These are phyloP conservation scores for Acanthochromis polyacanthus DNA, from an alignment of 2,113 vertebrate genomes.

Conservation along the genomic window DNA sequence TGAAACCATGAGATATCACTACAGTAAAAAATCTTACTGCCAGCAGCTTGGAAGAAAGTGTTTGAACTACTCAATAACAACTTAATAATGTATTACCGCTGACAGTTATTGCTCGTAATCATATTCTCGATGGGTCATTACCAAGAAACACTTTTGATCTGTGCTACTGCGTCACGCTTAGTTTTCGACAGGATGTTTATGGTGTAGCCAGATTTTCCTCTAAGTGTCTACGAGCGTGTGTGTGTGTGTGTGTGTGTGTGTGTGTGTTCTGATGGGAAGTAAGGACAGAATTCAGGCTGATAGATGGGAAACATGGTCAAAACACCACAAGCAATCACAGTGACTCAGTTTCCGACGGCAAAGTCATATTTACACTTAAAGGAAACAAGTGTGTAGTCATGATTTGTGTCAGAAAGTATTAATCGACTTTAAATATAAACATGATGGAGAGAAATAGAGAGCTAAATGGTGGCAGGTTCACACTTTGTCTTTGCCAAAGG, in stretches of 20 bases:
- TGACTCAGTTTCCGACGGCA: conserved; percentile 54
- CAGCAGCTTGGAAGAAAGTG: conserved; percentile 32
- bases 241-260: conserved; percentile 23
- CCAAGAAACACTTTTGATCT: conserved; percentile 51
- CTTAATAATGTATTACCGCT: conserved; percentile 54
- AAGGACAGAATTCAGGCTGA: conserved; percentile 32
- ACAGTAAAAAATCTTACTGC: conserved; percentile 17
- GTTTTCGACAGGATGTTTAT: conserved; percentile 41
- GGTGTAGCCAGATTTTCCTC: conserved; percentile 1
- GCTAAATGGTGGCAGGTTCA: conserved; percentile 11
- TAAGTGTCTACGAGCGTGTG: conserved; percentile 15
- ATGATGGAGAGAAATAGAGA: neutral
- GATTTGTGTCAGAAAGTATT: conserved; percentile 4
- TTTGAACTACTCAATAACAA: conserved; percentile 58
- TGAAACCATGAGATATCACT: conserved; percentile 27
- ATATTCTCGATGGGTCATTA: conserved; percentile 57
- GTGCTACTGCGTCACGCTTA: conserved; percentile 24
- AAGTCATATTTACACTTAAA: conserved; percentile 6
- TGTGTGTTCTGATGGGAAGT: conserved; percentile 38
- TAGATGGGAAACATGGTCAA: conserved; percentile 38
- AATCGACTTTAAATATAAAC: conserved; percentile 8
- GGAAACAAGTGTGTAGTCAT: neutral
- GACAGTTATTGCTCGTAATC: conserved; percentile 53
- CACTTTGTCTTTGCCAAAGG: neutral
- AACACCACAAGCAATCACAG: conserved; percentile 22